Evolutionary conservation across 2,113 vertebrate species (phyloP), one percentile per base, ranked within the genome.

Genomic region (Hyperopisus bebe): DNA sequence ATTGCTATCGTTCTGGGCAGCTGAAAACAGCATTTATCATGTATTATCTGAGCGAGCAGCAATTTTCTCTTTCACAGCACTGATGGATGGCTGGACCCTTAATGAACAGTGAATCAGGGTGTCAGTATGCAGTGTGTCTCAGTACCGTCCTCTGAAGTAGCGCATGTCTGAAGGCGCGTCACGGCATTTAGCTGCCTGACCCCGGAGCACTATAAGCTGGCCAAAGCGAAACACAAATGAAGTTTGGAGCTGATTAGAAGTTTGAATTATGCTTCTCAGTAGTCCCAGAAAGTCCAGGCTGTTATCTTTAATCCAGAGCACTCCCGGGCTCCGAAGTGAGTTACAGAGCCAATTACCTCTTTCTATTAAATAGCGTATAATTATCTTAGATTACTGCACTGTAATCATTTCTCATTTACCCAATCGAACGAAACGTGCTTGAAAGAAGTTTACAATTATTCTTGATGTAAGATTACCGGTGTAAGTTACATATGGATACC

Each of bases 21-120:
- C 55, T 24, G 87, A 88, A 88, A 88, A 88, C 21, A 88, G 48
- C 55, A 66, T 88, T 46, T 66, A 50, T 88, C 35, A 62, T 44
- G 31, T 88, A 62, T 62, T 42, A 88, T 44, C 31, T 39, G 15
- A 62, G 53, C 39, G 42, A 62, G 55, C 50, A 42, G 87, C 55
- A 42, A 62, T 88, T 66, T 44, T 88, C 53, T 62, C 55, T 62
- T 62, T 88, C 48, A n/a, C 13, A 51, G 46, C 27, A 19, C 82
- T 80, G 31, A 80, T 80, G 35, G 74, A 80, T 80, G 74, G 5
- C 74, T 13, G 35, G 48, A 87, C 5, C 50, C 50, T 87, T 87
- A 86, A 47, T 53, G 50, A 55, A 39, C 50, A 31, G 27, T 55
- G 86, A 31, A 58, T 87, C 24, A 21, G 13, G 46, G 48, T 27